Evolutionary conservation across 2,888 invertebrate genomes (phyloP), one percentile per base, ranked within the genome.

Genomic region (Pseudolycoriella hygida): DNA sequence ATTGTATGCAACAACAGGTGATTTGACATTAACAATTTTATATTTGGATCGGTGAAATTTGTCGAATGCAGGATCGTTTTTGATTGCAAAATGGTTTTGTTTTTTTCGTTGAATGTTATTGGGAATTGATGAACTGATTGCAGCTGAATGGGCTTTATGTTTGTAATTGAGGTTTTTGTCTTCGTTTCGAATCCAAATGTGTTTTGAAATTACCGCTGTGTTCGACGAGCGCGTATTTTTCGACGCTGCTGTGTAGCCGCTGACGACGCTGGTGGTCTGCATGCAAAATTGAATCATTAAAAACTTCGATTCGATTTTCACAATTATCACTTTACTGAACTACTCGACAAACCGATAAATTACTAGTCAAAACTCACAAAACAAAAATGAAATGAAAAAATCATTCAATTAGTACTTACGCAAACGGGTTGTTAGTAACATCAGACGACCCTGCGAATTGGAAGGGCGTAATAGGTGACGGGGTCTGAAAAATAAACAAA

Each of bases 381-480:
- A 34, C 12, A 34, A 34, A 34, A 34, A 10, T 14, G 5, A 34
- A 34, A 34, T 34, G 4, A 34, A 34, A 34, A 34, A 4, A 12
- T 14, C 34, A 34, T 34, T 14, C 12, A 34, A 34, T 34, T 34
- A 34, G 19, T 64, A 64, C 64, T 64, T 64, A 64, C 64, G 64
- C 64, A 53, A 64, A 64, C 53, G 62, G 60, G 57, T 64, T 64
- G 55, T 55, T 58, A 51, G 56, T 50, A 51, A 60, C 53, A 51
- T 58, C 25, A 25, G 25, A 25, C 25, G 25, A 25, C 25, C 25
- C 59, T 52, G 61, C 62, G 57, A 64, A 64, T 60, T 62, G 63
- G 55, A 64, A 64, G 55, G 62, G 62, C 52, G 61, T 55, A 54
- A 57, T 61, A 53, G 62, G 52, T 47, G 62, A 54, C 48, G 4